phyloP scores from a whole-genome alignment of 2,113 vertebrate genomes.

The Lepisosteus osseus region DNA sequence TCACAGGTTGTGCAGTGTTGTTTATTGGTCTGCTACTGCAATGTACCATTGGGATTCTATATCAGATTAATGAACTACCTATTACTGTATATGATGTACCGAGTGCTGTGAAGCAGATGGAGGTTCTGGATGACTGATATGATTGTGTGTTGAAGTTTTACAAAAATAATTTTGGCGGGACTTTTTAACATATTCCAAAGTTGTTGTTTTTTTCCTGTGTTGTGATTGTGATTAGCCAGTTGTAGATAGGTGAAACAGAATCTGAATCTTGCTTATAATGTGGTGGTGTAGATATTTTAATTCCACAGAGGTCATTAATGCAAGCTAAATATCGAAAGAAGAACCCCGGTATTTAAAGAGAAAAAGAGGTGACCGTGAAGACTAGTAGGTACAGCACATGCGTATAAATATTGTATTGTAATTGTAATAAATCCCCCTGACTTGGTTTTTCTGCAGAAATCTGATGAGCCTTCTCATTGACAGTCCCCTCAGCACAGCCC shows the following conservation, averaged over 20 bases:
- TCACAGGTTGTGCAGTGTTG: no score
- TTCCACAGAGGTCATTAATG: slow-evolving; percentile 11
- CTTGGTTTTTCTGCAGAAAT: not conserved
- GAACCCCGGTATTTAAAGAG: slow-evolving; percentile 10
- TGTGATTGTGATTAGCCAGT: not conserved
- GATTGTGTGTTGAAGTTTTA: no score
- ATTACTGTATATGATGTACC: no score
- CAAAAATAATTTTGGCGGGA: no score
- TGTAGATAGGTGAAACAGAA: not conserved
- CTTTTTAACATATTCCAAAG: no score
- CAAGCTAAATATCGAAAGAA: slow-evolving; percentile 24
- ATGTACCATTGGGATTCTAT: no score
- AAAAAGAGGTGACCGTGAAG: slow-evolving; percentile 5
- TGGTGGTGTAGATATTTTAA: not conserved
- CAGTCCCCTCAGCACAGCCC: not conserved
- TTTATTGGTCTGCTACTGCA: no score
- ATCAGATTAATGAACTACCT: no score
- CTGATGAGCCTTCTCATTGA: not conserved
- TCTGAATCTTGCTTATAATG: not conserved
- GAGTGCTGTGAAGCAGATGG: no score
- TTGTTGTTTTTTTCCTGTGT: not conserved
- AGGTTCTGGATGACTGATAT: no score
- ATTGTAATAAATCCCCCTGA: slow-evolving; percentile 23
- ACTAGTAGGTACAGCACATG: slow-evolving; percentile 7
- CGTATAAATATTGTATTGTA: slow-evolving; percentile 24